Evolutionary conservation across 2,888 invertebrate species (phyloP).

Genomic region (Furcula furcula): DNA sequence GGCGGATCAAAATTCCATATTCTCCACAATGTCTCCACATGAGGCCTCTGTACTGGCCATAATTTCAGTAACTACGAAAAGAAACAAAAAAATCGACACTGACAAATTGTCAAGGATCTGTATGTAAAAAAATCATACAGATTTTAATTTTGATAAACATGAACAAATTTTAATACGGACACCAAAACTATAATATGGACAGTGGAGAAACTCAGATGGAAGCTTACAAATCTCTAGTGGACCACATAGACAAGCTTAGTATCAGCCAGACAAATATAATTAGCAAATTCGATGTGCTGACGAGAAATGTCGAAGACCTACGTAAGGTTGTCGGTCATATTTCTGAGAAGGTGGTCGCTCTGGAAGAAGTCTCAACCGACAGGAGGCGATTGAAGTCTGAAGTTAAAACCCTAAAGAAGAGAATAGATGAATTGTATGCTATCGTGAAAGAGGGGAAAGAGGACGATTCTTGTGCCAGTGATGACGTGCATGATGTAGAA

Average conservation of each 20-base stretch:
- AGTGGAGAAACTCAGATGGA: conserved; percentile 34
- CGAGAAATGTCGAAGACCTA: conserved; percentile 55
- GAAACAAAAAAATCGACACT: conserved; percentile 15
- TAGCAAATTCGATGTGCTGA: conserved; percentile 53
- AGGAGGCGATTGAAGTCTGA: conserved; percentile 49
- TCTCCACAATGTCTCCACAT: too few species aligned
- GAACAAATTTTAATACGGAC: conserved; percentile 17
- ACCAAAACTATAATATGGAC: conserved; percentile 33
- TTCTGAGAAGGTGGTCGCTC: conserved; percentile 46
- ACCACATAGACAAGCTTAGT: conserved; percentile 51
- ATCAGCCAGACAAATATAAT: conserved; percentile 48
- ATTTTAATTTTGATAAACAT: conserved; percentile 14
- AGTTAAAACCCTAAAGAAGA: conserved; percentile 48
- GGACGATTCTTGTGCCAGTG: conserved; percentile 46
- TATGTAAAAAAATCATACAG: conserved; percentile 2
- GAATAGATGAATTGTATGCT: conserved; percentile 60
- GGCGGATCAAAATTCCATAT: too few species aligned
- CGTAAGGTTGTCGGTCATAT: conserved; percentile 42
- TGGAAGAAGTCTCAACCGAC: conserved; percentile 53
- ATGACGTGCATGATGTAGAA: conserved; percentile 55
- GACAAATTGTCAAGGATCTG: conserved; percentile 13
- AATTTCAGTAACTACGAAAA: conserved; percentile 11
- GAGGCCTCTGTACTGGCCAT: too few species aligned
- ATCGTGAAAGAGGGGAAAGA: conserved; percentile 68
- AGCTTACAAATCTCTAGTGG: conserved; percentile 38